Evolutionary conservation across 2,797 vertebrate genomes (phyloP).

Genomic region (Melanotaenia maccullochi): DNA sequence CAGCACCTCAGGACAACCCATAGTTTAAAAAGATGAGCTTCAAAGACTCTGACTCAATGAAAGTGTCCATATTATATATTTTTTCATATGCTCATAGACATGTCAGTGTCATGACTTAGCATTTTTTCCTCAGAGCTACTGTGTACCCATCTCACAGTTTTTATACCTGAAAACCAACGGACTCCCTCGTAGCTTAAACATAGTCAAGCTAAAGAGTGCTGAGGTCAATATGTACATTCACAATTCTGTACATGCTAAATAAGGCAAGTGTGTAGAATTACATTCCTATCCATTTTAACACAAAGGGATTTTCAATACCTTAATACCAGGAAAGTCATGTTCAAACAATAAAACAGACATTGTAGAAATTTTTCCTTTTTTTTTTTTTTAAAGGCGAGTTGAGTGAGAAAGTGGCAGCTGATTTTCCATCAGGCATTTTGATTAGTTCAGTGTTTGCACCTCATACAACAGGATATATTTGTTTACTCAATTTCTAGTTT

Average conservation of each 20-base stretch:
- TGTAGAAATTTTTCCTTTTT: too few species aligned
- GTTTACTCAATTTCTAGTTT: background rate
- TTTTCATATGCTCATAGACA: background rate
- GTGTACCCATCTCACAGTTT: background rate
- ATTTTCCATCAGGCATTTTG: background rate
- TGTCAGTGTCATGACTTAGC: background rate
- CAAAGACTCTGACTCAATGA: background rate
- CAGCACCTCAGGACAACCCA: too few species aligned
- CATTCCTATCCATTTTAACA: background rate
- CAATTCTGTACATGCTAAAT: background rate
- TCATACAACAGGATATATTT: background rate
- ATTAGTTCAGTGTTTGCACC: background rate
- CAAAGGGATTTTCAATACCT: background rate
- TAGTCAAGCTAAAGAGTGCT: background rate
- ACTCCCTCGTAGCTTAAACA: background rate
- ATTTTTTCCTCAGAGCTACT: background rate
- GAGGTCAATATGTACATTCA: background rate
- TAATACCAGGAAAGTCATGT: background rate
- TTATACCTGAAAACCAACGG: background rate
- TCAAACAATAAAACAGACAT: background rate
- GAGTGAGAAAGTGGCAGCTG: background rate
- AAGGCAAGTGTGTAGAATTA: conserved; percentile 4
- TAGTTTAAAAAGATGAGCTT: too few species aligned
- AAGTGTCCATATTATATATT: background rate
- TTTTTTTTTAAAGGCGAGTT: background rate